phyloP scores from a whole-genome alignment of 2,797 vertebrate genomes.

The Hemibagrus guttatus region DNA sequence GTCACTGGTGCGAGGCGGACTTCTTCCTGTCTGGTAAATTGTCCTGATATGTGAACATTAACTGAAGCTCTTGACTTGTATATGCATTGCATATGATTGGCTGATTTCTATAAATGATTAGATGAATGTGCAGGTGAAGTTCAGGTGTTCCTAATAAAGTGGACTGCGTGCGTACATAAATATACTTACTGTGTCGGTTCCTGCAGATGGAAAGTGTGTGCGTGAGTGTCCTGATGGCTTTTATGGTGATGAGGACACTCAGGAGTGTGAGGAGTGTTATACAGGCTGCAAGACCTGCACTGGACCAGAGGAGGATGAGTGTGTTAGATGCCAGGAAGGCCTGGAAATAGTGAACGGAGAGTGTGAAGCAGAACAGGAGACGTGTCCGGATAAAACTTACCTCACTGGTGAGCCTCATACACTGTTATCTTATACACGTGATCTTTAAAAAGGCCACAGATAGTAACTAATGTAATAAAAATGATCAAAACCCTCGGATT shows the following conservation, averaged over 20 bases:
- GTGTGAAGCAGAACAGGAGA: constrained; percentile 69
- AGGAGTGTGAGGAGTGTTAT: constrained; percentile 86
- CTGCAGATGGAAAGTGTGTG: constrained; percentile 81
- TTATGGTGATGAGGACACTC: constrained; percentile 76
- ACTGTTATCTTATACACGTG: neutral
- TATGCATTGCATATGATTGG: no score
- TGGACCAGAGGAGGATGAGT: constrained; percentile 73
- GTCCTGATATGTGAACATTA: neutral
- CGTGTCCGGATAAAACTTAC: constrained; percentile 71
- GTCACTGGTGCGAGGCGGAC: constrained; percentile 84
- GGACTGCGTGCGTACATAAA: no score
- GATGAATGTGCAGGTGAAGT: no score
- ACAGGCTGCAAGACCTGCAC: constrained; percentile 76
- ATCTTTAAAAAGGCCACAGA: neutral
- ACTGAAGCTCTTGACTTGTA: no score
- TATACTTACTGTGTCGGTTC: neutral
- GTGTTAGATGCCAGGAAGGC: constrained; percentile 71
- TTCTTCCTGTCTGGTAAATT: constrained; percentile 84
- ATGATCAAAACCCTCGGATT: neutral
- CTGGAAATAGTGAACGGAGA: constrained; percentile 62
- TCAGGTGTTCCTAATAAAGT: no score
- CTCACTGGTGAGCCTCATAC: constrained; percentile 66
- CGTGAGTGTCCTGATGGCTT: constrained; percentile 78
- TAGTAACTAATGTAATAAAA: neutral
- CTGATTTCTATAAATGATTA: no score